phyloP scores from a whole-genome alignment of 2,113 vertebrate genomes.

The Melanocharis versteri region DNA sequence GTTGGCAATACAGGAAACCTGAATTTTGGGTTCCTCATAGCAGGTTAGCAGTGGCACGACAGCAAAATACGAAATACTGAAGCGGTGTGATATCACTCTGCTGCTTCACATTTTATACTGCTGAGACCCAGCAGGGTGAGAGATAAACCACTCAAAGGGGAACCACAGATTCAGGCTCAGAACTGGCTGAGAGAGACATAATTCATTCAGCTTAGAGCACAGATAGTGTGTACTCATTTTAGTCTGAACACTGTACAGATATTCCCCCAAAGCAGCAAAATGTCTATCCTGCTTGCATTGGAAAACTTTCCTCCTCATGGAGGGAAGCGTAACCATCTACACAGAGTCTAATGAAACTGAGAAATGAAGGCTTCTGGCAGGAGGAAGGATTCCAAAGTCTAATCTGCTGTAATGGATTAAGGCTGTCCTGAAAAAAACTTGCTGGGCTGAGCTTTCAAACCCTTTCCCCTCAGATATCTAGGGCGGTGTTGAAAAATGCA shows the following conservation, averaged over 20 bases:
- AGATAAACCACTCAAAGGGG: not conserved
- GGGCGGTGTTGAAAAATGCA: slow-evolving; percentile 39
- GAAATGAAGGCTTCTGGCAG: not conserved
- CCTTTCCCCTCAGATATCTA: not conserved
- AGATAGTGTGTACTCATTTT: not conserved
- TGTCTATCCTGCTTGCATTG: not conserved
- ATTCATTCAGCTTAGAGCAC: not conserved
- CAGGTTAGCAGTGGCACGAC: not conserved
- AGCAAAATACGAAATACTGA: not conserved
- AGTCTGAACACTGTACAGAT: fast-evolving
- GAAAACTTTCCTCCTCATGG: not conserved
- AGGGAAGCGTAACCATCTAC: not conserved
- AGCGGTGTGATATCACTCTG: not conserved
- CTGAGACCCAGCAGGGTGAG: not conserved
- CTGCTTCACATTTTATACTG: not conserved
- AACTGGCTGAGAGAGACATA: not conserved
- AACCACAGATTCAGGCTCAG: not conserved
- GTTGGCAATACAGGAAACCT: not conserved
- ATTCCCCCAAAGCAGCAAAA: not conserved
- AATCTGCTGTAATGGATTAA: not conserved
- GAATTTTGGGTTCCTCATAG: not conserved
- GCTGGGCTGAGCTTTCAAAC: not conserved
- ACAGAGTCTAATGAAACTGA: not conserved
- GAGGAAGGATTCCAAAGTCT: not conserved
- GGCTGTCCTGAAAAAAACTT: not conserved